Evolutionary conservation across 2,888 invertebrate genomes (phyloP), one percentile per base, ranked within the genome.

Genomic region (Phyllotreta cruciferae): DNA sequence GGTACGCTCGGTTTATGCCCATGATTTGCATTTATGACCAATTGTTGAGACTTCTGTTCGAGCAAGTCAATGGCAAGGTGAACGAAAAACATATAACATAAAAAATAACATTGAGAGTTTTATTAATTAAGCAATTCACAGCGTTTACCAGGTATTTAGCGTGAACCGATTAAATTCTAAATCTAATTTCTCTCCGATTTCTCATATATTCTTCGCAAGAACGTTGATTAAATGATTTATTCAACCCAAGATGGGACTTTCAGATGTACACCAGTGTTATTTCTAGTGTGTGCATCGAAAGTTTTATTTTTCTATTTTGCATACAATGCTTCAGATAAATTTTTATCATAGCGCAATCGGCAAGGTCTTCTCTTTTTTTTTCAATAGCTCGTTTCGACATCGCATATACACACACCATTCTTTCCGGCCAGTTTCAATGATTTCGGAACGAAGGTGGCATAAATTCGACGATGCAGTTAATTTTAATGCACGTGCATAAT

Each of bases 321-420:
- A 60, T 60, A 60, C 60, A 60, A 60, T 60, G 52, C 42, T 36
- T 60, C 10, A 44, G 52, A 56, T 52, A 42, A 60, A n/a, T 10
- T 60, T 60, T 52, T 60, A 60, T 44, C 52, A 41, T 14, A 50
- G 35, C 10, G 8, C 44, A 13, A 60, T 52, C 52, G 56, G 45
- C 56, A 56, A 57, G 47, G 57, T 57, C 57, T 57, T 49, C 24
- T 24, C 24, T 24, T 24, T 24, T 24, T 24, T 24, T 34, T 34
- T 39, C 10, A 57, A 57, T 39, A 38, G 10, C 47, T 37, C 13
- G 11, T 41, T 41, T 55, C 52, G 52, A 52, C 37, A 52, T 52
- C 49, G 3, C 35, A 24, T 24, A 24, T 4, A 24, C 4, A n/a
- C 24, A 24, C 4, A n/a, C 49, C 49, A 49, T 49, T 49, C 49